A percentile compares a stretch with the other conserved stretches of the same genome.
Evolutionary conservation across 2,113 vertebrate species (phyloP).

Genomic region (Gymnorhina tibicen): DNA sequence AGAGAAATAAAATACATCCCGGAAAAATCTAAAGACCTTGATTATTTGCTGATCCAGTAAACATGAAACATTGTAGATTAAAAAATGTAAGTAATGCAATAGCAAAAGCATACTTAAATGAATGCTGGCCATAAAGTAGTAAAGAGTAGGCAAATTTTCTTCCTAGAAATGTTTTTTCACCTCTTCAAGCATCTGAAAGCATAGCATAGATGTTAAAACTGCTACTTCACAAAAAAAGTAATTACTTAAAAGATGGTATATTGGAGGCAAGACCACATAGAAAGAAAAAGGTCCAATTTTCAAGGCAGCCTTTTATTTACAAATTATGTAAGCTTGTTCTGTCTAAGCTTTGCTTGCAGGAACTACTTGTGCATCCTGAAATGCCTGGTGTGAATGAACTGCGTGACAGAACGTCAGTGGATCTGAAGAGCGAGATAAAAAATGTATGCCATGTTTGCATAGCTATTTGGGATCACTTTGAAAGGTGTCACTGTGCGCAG

Average conservation of each 20-base stretch:
- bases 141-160: neutral
- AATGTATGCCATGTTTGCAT: neutral
- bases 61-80: constrained; percentile 49
- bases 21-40: constrained; percentile 62
- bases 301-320: neutral
- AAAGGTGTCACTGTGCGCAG: neutral
- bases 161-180: neutral
- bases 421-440: constrained; percentile 22
- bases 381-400: constrained; percentile 7
- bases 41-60: constrained; percentile 71
- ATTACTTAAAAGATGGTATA: constrained; percentile 13
- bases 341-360: neutral
- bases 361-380: neutral
- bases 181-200: neutral
- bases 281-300: neutral
- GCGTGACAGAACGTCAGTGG: neutral
- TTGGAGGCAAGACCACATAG: neutral
- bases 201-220: neutral
- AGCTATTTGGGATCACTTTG: neutral
- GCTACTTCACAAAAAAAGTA: neutral
- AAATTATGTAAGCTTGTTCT: neutral
- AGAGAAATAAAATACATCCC: constrained; percentile 49
- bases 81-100: constrained; percentile 40
- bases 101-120: constrained; percentile 15
- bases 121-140: neutral